Base-by-base conservation (phyloP, 1,140 invertebrate genomes). In the Apis florea region DNA sequence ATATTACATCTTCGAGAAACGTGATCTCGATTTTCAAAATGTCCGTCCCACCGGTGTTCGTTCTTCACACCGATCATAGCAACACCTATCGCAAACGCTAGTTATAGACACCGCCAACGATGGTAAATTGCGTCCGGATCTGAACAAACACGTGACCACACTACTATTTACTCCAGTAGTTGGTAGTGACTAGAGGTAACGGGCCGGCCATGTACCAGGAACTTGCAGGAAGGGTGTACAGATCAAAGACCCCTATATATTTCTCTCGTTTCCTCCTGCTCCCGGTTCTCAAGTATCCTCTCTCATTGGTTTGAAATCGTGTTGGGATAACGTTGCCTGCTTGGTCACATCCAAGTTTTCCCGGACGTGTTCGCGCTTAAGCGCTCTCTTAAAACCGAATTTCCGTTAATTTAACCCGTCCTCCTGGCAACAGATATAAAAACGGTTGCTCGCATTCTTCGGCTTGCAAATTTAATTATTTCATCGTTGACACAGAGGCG, bases 81-180 rank as follows among this genome's bases (percentile, higher is more conserved):
- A 26, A 69, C 73, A 68, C 56, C 72, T 76, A 82, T 26, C 53
- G 47, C 26, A 6, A 31, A 40, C 13, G 51, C 58, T 66, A 70
- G 79, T 78, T 79, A 85, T 69, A 83, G 84, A 64, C 84, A 81
- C 56, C 63, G 59, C 31, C 56, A 73, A 78, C 75, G 59, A 80
- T 73, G 70, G 64, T 88, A 88, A 88, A 88, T 88, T 83, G 80
- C 86, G 79, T 87, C 71, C 77, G 58, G 73, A 81, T 79, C 40
- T 72, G 56, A 76, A 81, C 80, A 88, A 88, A 87, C 83, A 85
- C 64, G 81, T 81, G 85, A 78, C 85, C 85, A 56, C 75, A 40
- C 70, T 76, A 66, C 77, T 88, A 76, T 88, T 88, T 88, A 84
- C 78, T 71, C 83, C 76, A 69, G 72, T 83, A 84, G 83, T 88